Base-by-base conservation (phyloP, 2,113 vertebrate genomes). In the Uropsilus gracilis region DNA sequence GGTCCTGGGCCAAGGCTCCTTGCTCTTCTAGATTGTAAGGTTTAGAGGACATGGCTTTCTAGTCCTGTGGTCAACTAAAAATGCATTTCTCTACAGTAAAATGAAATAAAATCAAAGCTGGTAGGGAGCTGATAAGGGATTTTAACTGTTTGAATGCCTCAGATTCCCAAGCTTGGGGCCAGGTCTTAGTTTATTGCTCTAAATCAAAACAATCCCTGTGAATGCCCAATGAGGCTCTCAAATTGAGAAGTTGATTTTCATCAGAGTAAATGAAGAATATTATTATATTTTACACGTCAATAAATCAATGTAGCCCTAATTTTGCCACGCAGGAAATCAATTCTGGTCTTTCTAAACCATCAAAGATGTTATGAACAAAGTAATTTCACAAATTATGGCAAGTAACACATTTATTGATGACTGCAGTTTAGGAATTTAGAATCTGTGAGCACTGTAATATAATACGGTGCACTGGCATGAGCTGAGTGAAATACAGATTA, bases 331-430 rank as follows among this genome's bases (percentile, higher is more conserved):
- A 98, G 98, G 98, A 98, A 98, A 99, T 98, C 98, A 98, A 98
- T 98, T 98, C 98, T 95, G 89, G 97, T 98, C 98, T 98, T 98
- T 98, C 97, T 97, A 98, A 97, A 97, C 97, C 97, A 98, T 98
- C 90, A 94, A 98, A 98, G 98, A 98, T 98, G 98, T 98, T 98
- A 98, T 97, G 98, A 98, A 98, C 97, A 98, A 98, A 98, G 98
- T 98, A 97, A 98, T 98, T 98, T 98, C 94, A 96, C 98, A 98
- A 98, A 99, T 98, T 98, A 98, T 97, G 97, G 98, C 98, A 96
- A 98, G 97, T 98, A 98, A 98, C 98, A 96, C 97, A 95, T 98
- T 98, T 98, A 99, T 98, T 98, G 98, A 98, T 98, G 98, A 98
- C 97, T 97, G 97, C 97, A 98, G 98, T 98, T 98, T 97, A 98